A percentile compares a stretch with the other conserved stretches of the same genome.
phyloP scores from a whole-genome alignment of 2,797 vertebrate genomes.

The Denticeps clupeoides region DNA sequence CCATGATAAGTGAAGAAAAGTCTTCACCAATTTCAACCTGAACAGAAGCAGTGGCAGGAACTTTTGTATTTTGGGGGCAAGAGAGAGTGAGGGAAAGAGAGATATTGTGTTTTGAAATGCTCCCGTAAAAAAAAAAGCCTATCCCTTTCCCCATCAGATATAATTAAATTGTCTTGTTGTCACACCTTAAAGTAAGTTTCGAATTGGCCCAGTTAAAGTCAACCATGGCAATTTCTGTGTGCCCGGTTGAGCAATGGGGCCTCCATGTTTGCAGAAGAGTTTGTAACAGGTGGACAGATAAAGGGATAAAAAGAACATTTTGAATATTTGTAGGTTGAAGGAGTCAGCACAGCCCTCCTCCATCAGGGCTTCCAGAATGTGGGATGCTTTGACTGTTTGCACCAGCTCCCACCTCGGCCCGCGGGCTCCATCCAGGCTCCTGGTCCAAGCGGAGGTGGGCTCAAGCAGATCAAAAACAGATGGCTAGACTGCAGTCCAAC shows the following conservation, averaged over 20 bases:
- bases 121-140: too few relatives aligned
- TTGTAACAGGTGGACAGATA: conserved; percentile 2
- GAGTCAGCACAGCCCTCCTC: too few relatives aligned
- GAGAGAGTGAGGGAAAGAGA: conserved; percentile 18
- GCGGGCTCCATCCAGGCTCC: too few relatives aligned
- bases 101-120: background rate
- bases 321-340: background rate
- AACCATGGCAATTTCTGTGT: conserved; percentile 71
- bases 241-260: conserved; percentile 58
- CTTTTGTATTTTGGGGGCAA: conserved; percentile 32
- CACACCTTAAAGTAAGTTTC: conserved; percentile 77
- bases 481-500: too few relatives aligned
- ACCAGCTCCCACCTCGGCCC: too few relatives aligned
- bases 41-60: too few relatives aligned
- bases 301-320: background rate
- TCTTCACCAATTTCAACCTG: too few relatives aligned
- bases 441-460: too few relatives aligned
- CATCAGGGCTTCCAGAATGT: too few relatives aligned
- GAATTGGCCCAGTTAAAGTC: conserved; percentile 82
- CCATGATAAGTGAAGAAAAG: too few relatives aligned
- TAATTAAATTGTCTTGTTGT: conserved; percentile 75
- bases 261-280: conserved; percentile 48
- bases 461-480: too few relatives aligned
- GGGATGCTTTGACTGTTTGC: too few relatives aligned
- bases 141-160: conserved; percentile 45